Evolutionary conservation across 2,797 vertebrate species (phyloP).

Genomic region (Balearica regulorum): DNA sequence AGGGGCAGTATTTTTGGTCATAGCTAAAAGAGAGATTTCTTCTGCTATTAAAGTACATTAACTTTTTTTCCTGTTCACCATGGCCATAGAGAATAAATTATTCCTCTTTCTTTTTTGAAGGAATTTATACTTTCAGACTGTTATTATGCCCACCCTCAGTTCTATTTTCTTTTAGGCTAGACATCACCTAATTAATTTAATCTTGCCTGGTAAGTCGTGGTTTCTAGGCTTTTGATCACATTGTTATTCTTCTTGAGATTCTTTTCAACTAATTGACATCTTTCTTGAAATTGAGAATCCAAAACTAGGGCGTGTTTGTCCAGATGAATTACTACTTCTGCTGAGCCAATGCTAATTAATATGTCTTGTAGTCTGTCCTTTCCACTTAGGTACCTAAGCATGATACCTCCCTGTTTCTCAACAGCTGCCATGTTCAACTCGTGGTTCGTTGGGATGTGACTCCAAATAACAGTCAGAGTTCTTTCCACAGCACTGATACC

Average conservation of each 20-base stretch:
- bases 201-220: neutral
- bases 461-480: neutral
- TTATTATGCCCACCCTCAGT: neutral
- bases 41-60: neutral
- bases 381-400: neutral
- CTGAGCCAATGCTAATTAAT: neutral
- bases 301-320: neutral
- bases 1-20: neutral
- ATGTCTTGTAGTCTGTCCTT: neutral
- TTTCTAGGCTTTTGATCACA: neutral
- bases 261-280: neutral
- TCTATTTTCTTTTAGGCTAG: neutral
- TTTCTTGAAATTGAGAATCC: neutral
- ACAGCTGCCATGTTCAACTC: neutral
- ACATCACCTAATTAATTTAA: neutral
- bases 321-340: neutral
- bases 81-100: neutral
- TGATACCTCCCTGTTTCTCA: neutral
- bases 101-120: neutral
- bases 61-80: neutral
- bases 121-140: neutral
- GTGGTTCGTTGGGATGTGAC: rapidly evolving
- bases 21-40: neutral
- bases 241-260: neutral
- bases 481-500: neutral